Evolutionary conservation across 1,140 invertebrate genomes (phyloP), one percentile per base, ranked within the genome.

Genomic region (Steinernema khuongi): DNA sequence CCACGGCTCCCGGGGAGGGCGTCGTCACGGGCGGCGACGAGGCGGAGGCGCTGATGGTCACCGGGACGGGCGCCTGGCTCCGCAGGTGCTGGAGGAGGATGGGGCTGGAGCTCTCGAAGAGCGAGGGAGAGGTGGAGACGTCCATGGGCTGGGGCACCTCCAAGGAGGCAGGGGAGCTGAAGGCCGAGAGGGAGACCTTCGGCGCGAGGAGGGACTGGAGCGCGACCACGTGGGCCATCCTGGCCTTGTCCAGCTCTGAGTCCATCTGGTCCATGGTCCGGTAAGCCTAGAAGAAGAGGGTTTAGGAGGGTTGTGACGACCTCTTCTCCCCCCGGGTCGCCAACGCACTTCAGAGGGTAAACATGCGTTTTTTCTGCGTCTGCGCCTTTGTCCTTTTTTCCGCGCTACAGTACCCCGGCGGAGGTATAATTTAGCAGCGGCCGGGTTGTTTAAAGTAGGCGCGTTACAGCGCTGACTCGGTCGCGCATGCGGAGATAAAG

Each of bases 211-310:
- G 7, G 4, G 36, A 11, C 71, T 29, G 31, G 14, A 60, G 26
- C 11, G 50, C 50, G 50, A 22, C 50, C 50, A 60, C 50, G 4
- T 60, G 50, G 22, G 50, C 50, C 11, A 60, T 60, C 26, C 50
- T 7, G 7, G 50, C 50, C 50, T 60, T 60, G 50, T 60, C 50
- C 11, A 74, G 31, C 31, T 74, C 73, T 26, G 73, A 66, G 31
- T 74, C 73, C 26, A 74, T 76, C 31, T 73, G 26, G 31, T 74
- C 73, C 73, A 74, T 36, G 4, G 73, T 33, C 1, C 73, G 73
- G 29, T 44, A 74, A 1, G 73, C 73, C 73, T 74, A 19, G 1
- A 74, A 36, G 1, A 22, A 70, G 31, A 68, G 18, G 30, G 67
- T 31, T 1, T 26, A 18, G 1, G n/a, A n/a, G 0, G 1, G 4